phyloP scores from a whole-genome alignment of 1,140 invertebrate genomes.

The Drosophila sechellia region DNA sequence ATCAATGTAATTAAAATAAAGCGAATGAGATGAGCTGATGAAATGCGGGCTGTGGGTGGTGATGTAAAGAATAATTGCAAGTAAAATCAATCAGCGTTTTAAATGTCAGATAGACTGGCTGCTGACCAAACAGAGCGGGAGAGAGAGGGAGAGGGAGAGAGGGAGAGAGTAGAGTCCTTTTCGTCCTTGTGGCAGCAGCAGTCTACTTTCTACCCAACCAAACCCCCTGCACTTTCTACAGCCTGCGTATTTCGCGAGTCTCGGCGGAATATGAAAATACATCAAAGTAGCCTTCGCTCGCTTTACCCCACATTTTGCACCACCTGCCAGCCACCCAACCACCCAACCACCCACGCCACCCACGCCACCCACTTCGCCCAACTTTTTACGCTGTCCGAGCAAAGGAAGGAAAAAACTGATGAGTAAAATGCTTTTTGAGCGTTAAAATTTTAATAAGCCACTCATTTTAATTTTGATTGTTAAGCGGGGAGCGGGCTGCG shows the following conservation, averaged over 20 bases:
- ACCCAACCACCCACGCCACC: background rate
- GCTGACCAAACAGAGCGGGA: background rate
- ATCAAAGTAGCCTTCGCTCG: constrained; percentile 64
- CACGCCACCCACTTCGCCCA: too few relatives aligned
- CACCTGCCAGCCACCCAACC: background rate
- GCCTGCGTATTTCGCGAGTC: constrained; percentile 38
- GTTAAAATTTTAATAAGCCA: constrained; percentile 84
- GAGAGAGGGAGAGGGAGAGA: too few relatives aligned
- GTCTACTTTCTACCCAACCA: background rate
- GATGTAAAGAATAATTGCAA: constrained; percentile 2
- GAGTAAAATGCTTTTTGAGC: constrained; percentile 68
- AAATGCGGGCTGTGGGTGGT: too few relatives aligned
- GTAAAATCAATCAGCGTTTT: constrained; percentile 73
- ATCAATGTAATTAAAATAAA: constrained; percentile 83
- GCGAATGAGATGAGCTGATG: constrained; percentile 3
- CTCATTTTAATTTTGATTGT: constrained; percentile 84
- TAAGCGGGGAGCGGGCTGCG: constrained; percentile 4
- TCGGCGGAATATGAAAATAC: constrained; percentile 77
- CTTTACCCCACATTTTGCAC: constrained; percentile 20
- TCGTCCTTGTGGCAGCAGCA: constrained; percentile 2
- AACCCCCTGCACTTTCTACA: background rate
- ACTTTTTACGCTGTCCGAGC: constrained; percentile 7
- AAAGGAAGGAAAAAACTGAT: constrained; percentile 23
- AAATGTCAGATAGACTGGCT: constrained; percentile 54
- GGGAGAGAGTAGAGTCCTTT: constrained; percentile 2